These are phyloP conservation scores for Glyptemys insculpta DNA, from an alignment of 2,797 vertebrate genomes.

Conservation along the genomic window DNA sequence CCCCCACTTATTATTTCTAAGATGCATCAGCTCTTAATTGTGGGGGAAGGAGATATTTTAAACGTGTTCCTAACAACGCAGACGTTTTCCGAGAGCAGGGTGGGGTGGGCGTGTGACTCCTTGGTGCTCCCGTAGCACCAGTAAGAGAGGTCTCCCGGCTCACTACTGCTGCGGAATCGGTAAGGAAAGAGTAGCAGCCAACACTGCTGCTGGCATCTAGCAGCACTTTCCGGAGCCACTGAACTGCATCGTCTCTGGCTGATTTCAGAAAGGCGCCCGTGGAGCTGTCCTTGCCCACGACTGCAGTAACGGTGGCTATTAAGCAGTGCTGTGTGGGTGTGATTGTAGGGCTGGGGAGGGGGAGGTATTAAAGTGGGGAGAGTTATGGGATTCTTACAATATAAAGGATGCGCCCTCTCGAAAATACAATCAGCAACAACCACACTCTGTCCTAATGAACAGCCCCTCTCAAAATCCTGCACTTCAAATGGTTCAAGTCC, in stretches of 20 bases:
- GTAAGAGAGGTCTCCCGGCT: not conserved
- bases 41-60: not conserved
- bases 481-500: not conserved
- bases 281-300: not conserved
- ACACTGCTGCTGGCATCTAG: not conserved
- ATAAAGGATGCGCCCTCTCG: not conserved
- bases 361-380: too few species aligned
- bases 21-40: accelerated
- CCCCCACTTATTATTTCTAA: not conserved
- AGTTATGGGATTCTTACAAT: not conserved
- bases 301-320: not conserved
- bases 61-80: not conserved
- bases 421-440: not conserved
- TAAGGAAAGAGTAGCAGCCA: not conserved
- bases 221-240: not conserved
- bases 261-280: not conserved
- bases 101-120: too few species aligned
- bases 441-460: not conserved
- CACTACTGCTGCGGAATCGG: not conserved
- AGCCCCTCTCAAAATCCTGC: not conserved
- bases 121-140: not conserved
- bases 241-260: too few species aligned
- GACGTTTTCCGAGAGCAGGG: not conserved
- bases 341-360: too few species aligned
- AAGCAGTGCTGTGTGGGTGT: not conserved